phyloP scores from a whole-genome alignment of 2,113 vertebrate species.

The Cyphomyrus discorhynchus region DNA sequence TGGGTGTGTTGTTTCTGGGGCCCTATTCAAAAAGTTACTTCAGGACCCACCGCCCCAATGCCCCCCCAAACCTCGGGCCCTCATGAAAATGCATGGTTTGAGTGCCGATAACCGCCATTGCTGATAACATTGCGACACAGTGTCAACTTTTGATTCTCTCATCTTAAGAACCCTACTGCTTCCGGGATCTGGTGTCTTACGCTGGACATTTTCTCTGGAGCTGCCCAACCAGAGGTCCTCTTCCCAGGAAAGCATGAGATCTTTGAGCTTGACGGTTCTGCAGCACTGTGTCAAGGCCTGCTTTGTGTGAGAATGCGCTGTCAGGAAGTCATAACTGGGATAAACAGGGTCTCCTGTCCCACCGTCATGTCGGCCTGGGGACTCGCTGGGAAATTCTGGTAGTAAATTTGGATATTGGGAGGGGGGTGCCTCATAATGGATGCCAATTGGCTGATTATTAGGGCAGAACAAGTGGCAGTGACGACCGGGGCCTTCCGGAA shows the following conservation, averaged over 20 bases:
- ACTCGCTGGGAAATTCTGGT: neutral
- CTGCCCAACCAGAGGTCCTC: neutral
- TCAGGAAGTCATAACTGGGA: neutral
- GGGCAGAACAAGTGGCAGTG: neutral
- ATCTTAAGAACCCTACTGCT: neutral
- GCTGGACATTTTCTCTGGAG: neutral
- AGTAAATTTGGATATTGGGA: neutral
- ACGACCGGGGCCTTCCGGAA: neutral
- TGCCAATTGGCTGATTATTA: conserved; percentile 13
- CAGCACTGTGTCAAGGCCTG: neutral
- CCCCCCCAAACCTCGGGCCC: neutral
- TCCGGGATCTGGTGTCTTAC: neutral
- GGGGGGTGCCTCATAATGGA: neutral
- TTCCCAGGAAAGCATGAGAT: neutral
- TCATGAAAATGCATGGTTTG: neutral
- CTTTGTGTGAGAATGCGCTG: neutral
- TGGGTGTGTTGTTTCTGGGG: neutral
- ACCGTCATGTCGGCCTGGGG: neutral
- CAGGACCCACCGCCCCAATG: neutral
- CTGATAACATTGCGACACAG: neutral
- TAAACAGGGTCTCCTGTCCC: neutral
- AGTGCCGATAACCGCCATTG: neutral
- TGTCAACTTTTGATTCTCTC: neutral
- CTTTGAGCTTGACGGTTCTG: neutral
- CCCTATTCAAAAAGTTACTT: neutral